Evolutionary conservation across 2,113 vertebrate species (phyloP).

Genomic region (Galbula dea): DNA sequence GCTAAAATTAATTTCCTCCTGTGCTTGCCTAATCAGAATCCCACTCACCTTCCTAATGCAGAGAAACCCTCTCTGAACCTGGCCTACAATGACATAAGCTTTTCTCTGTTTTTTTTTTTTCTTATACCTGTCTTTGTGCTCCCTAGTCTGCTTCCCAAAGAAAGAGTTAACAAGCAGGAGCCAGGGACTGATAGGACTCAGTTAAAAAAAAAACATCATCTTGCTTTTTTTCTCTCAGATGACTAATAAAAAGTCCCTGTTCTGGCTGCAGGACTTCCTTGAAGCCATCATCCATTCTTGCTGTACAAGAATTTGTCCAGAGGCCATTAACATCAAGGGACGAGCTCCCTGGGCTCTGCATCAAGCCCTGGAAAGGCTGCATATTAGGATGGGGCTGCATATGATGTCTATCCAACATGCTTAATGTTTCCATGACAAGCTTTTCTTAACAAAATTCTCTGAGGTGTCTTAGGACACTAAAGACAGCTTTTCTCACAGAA

Average conservation of each 20-base stretch:
- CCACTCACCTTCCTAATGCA: neutral
- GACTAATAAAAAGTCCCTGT: neutral
- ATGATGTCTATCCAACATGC: neutral
- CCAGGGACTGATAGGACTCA: neutral
- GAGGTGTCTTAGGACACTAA: neutral
- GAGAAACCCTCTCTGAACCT: neutral
- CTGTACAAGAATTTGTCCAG: neutral
- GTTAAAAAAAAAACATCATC: neutral
- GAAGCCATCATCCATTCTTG: neutral
- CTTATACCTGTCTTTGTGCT: neutral
- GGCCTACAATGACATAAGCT: neutral
- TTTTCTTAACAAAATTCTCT: neutral
- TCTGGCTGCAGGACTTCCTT: neutral
- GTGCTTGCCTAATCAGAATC: neutral
- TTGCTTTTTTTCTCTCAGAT: neutral
- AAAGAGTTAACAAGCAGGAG: neutral
- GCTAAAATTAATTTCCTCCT: neutral
- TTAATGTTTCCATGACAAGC: neutral
- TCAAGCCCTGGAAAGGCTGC: neutral
- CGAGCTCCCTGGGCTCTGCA: neutral
- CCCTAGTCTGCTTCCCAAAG: neutral
- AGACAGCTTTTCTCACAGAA: neutral
- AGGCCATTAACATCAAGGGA: neutral
- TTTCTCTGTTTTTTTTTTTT: neutral
- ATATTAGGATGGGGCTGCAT: neutral